Evolutionary conservation across 2,797 vertebrate genomes (phyloP), one percentile per base, ranked within the genome.

Genomic region (Pseudomugil gertrudae): DNA sequence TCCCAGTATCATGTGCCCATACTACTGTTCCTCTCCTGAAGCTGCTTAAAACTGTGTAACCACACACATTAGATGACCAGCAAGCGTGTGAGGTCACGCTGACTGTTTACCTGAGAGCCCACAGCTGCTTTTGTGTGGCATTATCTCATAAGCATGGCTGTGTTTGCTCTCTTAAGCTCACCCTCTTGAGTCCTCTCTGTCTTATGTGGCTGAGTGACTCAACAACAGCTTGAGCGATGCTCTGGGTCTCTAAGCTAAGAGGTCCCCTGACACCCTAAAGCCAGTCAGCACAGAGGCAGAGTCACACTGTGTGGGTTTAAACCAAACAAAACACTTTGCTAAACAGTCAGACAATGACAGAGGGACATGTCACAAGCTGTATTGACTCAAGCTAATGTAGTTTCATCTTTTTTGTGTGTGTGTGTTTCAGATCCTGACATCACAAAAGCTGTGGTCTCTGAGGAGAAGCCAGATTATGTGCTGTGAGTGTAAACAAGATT

Each of bases 391-490:
- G 24, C 32, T 62, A 57, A 75, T 59, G 57, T 38, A 1, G 35
- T 71, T 72, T 64, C 64, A 33, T 63, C 9, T 23, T 50, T 57
- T 50, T 83, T 43, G 3, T 30, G 3, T 30, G 3, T 58, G 54
- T 43, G 1, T 73, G 63, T 84, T 85, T 52, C 81, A 93, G 92
- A 89, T 89, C 69, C 81, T 52, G 85, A 89, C 63, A 85, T 89
- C 67, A 84, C 71, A 65, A 79, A 84, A 19, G 71, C 65, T 51
- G 76, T 69, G 52, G 78, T 64, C 76, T 91, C 81, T 15, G 92
- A 92, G 66, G 94, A 93, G 76, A 91, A 93, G 73, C 93, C 91
- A 0, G 94, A 96, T 80, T 96, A 96, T 74, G 76, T 95, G 67
- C 72, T 90, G 95, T 96, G 85, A 95, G 95, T 95, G 66, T 66